phyloP scores from a whole-genome alignment of 2,888 invertebrate genomes.

The Clitarchus hookeri region DNA sequence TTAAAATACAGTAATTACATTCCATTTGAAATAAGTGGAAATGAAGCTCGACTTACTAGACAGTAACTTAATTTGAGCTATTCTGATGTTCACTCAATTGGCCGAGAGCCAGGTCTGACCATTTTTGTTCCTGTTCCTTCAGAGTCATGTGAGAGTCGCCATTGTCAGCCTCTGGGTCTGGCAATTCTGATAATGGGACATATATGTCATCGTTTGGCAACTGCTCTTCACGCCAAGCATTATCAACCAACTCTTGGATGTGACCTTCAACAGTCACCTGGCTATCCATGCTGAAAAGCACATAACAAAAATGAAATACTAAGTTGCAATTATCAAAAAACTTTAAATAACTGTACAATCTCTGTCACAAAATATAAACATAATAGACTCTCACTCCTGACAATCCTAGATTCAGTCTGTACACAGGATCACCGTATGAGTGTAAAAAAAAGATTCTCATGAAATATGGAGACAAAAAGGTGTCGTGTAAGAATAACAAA shows the following conservation, averaged over 20 bases:
- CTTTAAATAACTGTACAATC: too few relatives aligned
- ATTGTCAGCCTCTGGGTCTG: slow-evolving; percentile 91
- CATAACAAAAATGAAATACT: neutral
- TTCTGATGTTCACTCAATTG: slow-evolving; percentile 61
- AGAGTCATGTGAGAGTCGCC: slow-evolving; percentile 89
- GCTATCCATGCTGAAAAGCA: slow-evolving; percentile 67
- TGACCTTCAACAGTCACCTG: slow-evolving; percentile 75
- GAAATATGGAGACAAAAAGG: too few relatives aligned
- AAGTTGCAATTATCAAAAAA: too few relatives aligned
- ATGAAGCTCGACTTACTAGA: neutral
- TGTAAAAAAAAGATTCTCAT: too few relatives aligned
- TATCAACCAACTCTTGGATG: slow-evolving; percentile 79
- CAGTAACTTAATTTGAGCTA: neutral
- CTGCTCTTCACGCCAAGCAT: slow-evolving; percentile 84
- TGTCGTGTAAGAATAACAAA: too few relatives aligned
- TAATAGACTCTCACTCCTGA: too few relatives aligned
- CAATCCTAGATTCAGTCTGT: too few relatives aligned
- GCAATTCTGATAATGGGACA: slow-evolving; percentile 85
- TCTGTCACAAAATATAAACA: too few relatives aligned
- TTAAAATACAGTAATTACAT: too few relatives aligned
- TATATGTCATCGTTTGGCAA: slow-evolving; percentile 82
- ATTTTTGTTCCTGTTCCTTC: slow-evolving; percentile 81
- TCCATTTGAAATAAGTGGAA: too few relatives aligned
- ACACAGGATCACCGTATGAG: too few relatives aligned
- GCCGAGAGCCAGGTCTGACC: slow-evolving; percentile 66